Conservation (phyloP, 64 coral and sea anemone genomes). For the Actinia equina region DNA sequence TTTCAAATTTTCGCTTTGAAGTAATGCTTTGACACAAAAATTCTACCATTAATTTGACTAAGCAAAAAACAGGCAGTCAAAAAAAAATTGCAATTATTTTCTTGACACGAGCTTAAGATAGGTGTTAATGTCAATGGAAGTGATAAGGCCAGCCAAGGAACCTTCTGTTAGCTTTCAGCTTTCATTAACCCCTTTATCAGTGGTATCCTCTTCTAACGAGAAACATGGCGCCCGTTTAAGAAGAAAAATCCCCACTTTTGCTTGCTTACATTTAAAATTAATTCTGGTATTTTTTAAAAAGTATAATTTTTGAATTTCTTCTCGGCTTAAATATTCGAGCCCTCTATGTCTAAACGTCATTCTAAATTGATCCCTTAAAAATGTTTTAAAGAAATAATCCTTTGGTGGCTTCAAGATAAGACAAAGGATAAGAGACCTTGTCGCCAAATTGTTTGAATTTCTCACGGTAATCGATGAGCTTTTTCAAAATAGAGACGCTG, state of each 20-base stretch:
- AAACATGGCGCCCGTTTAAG: background rate
- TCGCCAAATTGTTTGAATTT: background rate
- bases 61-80: background rate
- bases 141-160: background rate
- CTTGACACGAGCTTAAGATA: background rate
- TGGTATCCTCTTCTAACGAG: background rate
- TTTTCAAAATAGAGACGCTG: background rate
- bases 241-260: background rate
- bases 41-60: background rate
- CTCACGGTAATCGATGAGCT: background rate
- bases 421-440: background rate
- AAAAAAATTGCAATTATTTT: background rate
- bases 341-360: background rate
- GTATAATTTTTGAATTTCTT: background rate
- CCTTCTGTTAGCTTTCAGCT: background rate
- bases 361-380: background rate
- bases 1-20: background rate
- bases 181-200: background rate
- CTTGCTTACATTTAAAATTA: background rate
- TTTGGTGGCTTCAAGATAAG: background rate
- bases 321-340: background rate
- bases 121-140: background rate
- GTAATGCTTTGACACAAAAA: background rate
- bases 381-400: background rate
- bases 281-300: background rate